Conservation (phyloP, 1,140 invertebrate genomes). For the Chironomus tepperi region DNA sequence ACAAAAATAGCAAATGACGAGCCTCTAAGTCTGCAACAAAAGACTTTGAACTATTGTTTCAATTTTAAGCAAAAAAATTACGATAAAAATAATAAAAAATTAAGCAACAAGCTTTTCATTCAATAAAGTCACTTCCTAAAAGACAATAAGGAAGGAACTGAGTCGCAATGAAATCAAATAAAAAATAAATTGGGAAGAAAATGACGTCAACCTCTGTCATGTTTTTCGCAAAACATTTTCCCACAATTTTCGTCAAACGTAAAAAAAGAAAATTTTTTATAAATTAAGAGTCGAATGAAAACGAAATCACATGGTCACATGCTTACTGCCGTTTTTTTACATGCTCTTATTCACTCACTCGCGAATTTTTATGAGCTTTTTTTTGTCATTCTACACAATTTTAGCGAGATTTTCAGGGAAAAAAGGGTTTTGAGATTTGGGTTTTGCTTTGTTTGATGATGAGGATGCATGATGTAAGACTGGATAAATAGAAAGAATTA, state of each 20-base stretch:
- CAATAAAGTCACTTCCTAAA: neutral
- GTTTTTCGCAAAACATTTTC: neutral
- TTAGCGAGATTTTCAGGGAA: too few species aligned
- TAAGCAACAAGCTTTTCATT: neutral
- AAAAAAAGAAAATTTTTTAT: neutral
- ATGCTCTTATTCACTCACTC: neutral
- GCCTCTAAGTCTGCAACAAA: too few species aligned
- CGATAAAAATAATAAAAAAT: neutral
- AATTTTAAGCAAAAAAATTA: too few species aligned
- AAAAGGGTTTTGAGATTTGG: too few species aligned
- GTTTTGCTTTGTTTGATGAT: too few species aligned
- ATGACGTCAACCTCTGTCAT: neutral
- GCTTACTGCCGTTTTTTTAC: neutral
- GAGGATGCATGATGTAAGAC: too few species aligned
- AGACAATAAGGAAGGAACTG: neutral
- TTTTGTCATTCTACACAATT: too few species aligned
- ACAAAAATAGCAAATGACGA: too few species aligned
- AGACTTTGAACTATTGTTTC: too few species aligned
- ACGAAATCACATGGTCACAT: neutral
- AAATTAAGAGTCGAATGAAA: constrained; percentile 3
- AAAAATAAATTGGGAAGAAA: neutral
- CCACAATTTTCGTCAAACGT: neutral
- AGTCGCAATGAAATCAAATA: neutral
- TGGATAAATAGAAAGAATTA: too few species aligned
- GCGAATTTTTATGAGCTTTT: neutral